Conservation (phyloP, 2,888 invertebrate species). For the Agapetus fuscipes region DNA sequence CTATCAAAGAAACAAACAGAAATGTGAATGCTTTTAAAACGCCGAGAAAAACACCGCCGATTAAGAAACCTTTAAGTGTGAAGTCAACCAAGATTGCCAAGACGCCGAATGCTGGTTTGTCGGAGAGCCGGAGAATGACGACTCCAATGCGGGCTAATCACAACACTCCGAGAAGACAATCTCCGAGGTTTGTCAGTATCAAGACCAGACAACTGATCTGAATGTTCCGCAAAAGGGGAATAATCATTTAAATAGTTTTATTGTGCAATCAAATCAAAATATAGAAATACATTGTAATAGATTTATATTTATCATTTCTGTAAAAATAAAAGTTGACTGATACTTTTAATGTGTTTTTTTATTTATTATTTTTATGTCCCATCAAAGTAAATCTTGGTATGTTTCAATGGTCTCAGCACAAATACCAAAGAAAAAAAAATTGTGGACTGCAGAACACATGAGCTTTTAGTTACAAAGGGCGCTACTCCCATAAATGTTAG, state of each 20-base stretch:
- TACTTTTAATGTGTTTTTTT: too few species aligned
- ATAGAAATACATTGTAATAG: too few species aligned
- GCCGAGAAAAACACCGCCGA: slow-evolving; percentile 39
- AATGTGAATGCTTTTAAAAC: slow-evolving; percentile 29
- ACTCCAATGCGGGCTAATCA: slow-evolving; percentile 49
- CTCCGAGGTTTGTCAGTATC: slow-evolving; percentile 16
- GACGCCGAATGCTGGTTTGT: slow-evolving; percentile 34
- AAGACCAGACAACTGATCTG: slow-evolving; percentile 14
- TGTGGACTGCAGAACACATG: too few species aligned
- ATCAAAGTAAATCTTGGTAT: too few species aligned
- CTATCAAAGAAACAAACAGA: slow-evolving; percentile 29
- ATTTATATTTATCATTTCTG: too few species aligned
- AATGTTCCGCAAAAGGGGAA: neutral
- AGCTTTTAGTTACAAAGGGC: too few species aligned
- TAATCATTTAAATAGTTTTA: neutral
- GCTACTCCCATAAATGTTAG: too few species aligned
- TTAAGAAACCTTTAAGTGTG: slow-evolving; percentile 49
- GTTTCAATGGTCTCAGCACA: too few species aligned
- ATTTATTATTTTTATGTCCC: too few species aligned
- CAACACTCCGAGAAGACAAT: slow-evolving; percentile 31
- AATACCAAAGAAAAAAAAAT: too few species aligned
- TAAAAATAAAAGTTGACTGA: too few species aligned
- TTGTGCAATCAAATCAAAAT: neutral
- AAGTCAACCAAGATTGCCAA: slow-evolving; percentile 46
- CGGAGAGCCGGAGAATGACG: slow-evolving; percentile 38